Evolutionary conservation across 92 coral and sea anemone species (phyloP).

Genomic region (Epizoanthus ramosus): DNA sequence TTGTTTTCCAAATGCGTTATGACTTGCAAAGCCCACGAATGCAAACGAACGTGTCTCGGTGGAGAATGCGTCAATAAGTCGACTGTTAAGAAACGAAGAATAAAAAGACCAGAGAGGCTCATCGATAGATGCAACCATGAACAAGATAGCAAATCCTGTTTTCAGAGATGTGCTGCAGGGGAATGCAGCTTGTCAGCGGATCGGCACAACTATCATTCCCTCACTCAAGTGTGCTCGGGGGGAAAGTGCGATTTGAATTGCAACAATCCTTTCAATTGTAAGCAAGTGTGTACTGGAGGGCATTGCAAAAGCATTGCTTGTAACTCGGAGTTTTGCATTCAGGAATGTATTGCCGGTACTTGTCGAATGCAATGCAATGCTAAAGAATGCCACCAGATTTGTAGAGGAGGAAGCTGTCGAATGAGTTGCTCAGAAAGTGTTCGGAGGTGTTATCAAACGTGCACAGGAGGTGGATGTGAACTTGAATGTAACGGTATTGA

Average conservation of each 20-base stretch:
- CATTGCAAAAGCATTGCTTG: conserved; percentile 25
- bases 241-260: conserved; percentile 30
- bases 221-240: conserved; percentile 34
- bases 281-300: conserved; percentile 29
- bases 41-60: conserved; percentile 23
- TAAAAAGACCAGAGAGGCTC: background rate
- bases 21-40: conserved; percentile 26
- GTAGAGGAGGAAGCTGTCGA: conserved; percentile 39
- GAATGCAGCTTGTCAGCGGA: conserved; percentile 20
- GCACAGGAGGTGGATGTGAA: conserved; percentile 40
- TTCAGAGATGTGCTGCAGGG: conserved; percentile 12
- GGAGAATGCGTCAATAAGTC: conserved; percentile 18
- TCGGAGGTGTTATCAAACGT: conserved; percentile 32
- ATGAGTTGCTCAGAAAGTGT: conserved; percentile 25
- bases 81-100: background rate
- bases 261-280: conserved; percentile 2
- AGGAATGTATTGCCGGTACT: conserved; percentile 31
- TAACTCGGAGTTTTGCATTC: conserved; percentile 29
- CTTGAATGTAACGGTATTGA: conserved; percentile 17
- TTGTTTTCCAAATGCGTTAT: conserved; percentile 30
- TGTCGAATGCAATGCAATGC: conserved; percentile 38
- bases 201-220: background rate
- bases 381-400: conserved; percentile 39
- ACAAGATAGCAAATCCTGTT: background rate
- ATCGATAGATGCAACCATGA: conserved; percentile 5